A percentile compares a stretch with the other conserved stretches of the same genome.
Conservation (phyloP, 2,113 vertebrate genomes). For the Pluvianellus socialis region DNA sequence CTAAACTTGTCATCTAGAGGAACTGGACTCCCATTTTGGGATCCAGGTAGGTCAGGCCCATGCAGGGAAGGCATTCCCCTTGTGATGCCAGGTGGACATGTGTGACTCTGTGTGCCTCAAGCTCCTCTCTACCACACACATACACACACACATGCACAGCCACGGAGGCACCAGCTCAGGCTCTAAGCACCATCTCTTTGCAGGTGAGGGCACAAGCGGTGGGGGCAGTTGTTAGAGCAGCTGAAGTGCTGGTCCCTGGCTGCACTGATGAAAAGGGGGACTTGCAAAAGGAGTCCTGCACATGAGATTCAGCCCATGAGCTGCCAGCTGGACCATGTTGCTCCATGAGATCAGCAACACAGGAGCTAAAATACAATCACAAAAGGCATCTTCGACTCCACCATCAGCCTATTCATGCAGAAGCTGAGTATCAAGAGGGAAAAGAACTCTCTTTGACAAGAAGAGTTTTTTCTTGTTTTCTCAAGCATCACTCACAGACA, state of each 20-base stretch:
- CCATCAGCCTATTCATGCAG: background rate
- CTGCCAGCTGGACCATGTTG: background rate
- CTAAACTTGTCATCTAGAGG: background rate
- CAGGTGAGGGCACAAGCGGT: background rate
- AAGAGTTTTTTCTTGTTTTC: background rate
- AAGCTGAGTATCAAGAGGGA: background rate
- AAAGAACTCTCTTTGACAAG: background rate
- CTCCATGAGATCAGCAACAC: background rate
- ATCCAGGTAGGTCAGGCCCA: background rate
- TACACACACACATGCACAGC: background rate
- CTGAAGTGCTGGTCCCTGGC: background rate
- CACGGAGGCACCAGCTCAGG: background rate
- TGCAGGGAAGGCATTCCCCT: background rate
- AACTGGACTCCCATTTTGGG: background rate
- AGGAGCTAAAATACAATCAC: background rate
- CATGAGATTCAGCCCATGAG: background rate
- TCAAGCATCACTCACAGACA: constrained; percentile 5
- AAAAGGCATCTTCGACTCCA: background rate
- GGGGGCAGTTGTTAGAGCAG: background rate
- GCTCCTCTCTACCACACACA: background rate
- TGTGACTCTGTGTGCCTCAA: background rate
- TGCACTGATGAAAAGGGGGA: background rate
- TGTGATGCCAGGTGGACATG: fast-evolving
- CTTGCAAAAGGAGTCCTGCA: background rate
- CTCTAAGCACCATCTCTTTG: background rate